Conservation (phyloP, 2,113 vertebrate species). For the Rostratula benghalensis region DNA sequence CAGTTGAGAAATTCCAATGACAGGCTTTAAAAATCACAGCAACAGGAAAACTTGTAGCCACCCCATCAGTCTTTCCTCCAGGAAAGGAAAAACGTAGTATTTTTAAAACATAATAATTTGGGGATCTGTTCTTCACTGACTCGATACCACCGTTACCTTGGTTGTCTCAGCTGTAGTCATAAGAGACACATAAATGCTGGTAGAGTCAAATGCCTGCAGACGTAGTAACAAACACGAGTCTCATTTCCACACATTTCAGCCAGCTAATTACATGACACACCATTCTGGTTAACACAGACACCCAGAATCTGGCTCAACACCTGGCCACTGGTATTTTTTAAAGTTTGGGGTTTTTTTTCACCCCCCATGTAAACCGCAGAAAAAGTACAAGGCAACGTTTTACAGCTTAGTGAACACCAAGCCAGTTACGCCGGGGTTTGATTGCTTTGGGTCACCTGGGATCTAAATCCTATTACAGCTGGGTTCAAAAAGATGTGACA, state of each 20-base stretch:
- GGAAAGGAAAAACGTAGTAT: too few species aligned
- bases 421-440: neutral
- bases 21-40: neutral
- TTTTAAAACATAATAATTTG: rapidly evolving
- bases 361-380: neutral
- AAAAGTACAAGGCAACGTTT: neutral
- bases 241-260: neutral
- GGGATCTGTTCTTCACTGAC: neutral
- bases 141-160: neutral
- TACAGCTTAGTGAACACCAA: neutral
- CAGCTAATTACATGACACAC: neutral
- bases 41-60: rapidly evolving
- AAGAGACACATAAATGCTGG: neutral
- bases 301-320: neutral
- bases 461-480: constrained; percentile 20
- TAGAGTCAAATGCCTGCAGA: neutral
- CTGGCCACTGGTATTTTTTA: neutral
- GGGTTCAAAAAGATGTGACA: neutral
- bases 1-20: neutral
- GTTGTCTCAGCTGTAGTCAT: neutral
- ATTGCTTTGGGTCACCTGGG: constrained; percentile 45
- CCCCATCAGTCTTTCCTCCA: neutral
- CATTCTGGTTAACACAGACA: neutral
- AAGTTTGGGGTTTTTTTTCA: neutral
- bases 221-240: neutral